Base-by-base conservation (phyloP, 1,140 invertebrate species). In the Chelonus insularis region DNA sequence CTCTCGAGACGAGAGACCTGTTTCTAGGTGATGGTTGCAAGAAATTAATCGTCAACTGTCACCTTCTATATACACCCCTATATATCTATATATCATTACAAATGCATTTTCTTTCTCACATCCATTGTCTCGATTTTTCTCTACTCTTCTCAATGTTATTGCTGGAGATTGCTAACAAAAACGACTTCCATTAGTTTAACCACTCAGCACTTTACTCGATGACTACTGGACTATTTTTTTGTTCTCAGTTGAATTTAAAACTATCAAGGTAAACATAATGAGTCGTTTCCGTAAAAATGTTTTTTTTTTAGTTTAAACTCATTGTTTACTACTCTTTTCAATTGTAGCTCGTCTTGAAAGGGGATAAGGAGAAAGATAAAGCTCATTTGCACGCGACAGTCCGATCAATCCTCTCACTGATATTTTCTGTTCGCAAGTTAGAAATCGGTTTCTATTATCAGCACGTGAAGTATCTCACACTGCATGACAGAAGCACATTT, bases 321-420 rank as follows among this genome's bases (percentile, higher is more conserved):
- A 43, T 16, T 43, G 14, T 43, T 43, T 43, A 6, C 16, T 43
- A 4, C 18, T 43, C 7, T 18, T 43, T 43, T 16, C 41, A 16
- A 16, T 18, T 43, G 16, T 43, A 11, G 14, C 16, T 8, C 14
- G 16, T 43, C 18, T 16, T 43, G 8, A 8, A n/a, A 2, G 20
- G 11, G 20, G 9, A 23, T 12, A 48, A 20, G 4, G 21, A 23
- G 39, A 25, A 43, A 66, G 65, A 70, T 70, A 71, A 66, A 64
- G 52, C 50, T 36, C 39, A 23, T 45, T 32, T 39, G 48, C 73
- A 75, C 68, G 72, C 73, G 66, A 74, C 70, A 60, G 48, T 47
- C 16, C 67, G 64, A 74, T 75, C 72, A 73, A 74, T 74, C 63
- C 58, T 64, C 18, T 20, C 37, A 25, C 57, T 36, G 62, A 67